These are phyloP conservation scores for Pelmatolapia mariae DNA, from an alignment of 2,113 vertebrate species.

Conservation along the genomic window DNA sequence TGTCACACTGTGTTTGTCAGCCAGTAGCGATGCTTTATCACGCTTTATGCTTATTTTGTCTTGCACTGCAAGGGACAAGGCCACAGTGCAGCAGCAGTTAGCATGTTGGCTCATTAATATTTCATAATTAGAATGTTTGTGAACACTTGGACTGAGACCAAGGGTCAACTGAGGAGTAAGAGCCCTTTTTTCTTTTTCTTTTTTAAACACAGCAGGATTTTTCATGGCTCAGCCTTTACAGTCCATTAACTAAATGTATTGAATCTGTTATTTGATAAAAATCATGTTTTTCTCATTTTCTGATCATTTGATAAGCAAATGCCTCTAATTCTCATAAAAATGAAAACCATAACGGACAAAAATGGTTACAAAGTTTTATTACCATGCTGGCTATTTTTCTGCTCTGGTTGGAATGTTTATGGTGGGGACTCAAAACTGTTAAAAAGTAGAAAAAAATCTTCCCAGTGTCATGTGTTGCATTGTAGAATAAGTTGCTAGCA, in stretches of 20 bases:
- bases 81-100: not conserved
- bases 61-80: not conserved
- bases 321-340: not conserved
- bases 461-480: not conserved
- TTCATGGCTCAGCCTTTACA: not conserved
- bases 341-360: not conserved
- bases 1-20: conserved; percentile 12
- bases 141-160: not conserved
- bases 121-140: not conserved
- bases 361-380: not conserved
- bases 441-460: not conserved
- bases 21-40: not conserved
- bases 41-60: not conserved
- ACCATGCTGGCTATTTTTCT: not conserved
- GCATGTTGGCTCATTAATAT: not conserved
- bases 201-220: not conserved
- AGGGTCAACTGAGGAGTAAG: not conserved
- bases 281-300: not conserved
- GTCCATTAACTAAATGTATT: not conserved
- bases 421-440: not conserved
- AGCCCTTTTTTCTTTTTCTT: not conserved
- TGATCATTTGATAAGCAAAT: not conserved
- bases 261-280: not conserved
- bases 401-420: not conserved
- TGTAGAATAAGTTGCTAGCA: not conserved